Evolutionary conservation across 1,140 invertebrate genomes (phyloP), one percentile per base, ranked within the genome.

Genomic region (Diachasma alloeum): DNA sequence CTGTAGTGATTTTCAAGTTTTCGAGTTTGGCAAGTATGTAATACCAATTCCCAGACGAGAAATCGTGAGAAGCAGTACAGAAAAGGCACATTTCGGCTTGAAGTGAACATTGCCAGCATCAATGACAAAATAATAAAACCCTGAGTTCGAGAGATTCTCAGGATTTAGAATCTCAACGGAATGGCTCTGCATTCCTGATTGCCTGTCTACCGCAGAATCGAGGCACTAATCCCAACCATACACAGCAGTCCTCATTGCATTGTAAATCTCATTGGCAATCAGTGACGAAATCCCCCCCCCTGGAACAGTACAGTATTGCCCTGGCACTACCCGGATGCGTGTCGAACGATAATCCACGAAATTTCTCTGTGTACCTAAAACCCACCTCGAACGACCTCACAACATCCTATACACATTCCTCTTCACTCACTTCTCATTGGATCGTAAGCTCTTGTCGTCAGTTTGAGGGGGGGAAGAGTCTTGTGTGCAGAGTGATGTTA

Each of bases 381-480:
- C 63, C 63, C 44, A 26, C 73, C 63, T 76, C 59, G 31, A 36
- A 17, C 70, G 9, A 56, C 37, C 66, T 22, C 59, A 48, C 72
- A 53, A n/a, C 13, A n/a, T 53, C 59, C 59, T 63, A 63, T 53
- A 53, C 17, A 48, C 37, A 13, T 63, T 31, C 19, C 37, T 9
- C 31, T 46, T 66, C 72, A 81, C 44, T 66, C 67, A 76, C 46
- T 46, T 37, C 19, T 56, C 37, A 26, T 63, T 63, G 22, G 59
- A 26, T 26, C 15, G 79, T 79, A 84, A 84, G 74, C 80, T 78
- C 72, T 26, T 24, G 59, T 63, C 59, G 59, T 24, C 59, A 63
- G 9, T 24, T 63, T 59, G 15, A 4, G 59, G 22, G 10, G 59
- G n/a, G n/a, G n/a, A n/a, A n/a, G n/a, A n/a, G 59, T 9, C 24